A percentile compares a stretch with the other conserved stretches of the same genome.
Evolutionary conservation across 2,888 invertebrate species (phyloP).

Genomic region (Caenorhabditis virilis): DNA sequence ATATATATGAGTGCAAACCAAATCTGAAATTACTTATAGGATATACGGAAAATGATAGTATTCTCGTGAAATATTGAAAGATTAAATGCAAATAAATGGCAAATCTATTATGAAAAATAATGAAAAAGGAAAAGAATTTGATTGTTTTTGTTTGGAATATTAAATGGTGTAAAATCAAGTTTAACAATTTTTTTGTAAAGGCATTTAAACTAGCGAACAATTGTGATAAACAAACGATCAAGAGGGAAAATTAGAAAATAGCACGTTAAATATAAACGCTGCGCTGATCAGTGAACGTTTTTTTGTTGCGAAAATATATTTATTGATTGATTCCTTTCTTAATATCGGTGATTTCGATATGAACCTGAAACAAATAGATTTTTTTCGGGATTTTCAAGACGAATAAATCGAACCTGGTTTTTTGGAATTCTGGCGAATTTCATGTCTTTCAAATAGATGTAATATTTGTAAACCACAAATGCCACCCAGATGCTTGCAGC

Average conservation of each 20-base stretch:
- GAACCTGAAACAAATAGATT: slow-evolving; percentile 23
- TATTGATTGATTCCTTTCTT: slow-evolving; percentile 43
- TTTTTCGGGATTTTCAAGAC: slow-evolving; percentile 5
- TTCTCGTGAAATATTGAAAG: no score
- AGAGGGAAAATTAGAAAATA: not conserved
- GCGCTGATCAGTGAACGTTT: no score
- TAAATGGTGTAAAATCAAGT: no score
- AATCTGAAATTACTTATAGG: no score
- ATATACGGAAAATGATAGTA: no score
- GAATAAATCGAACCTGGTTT: slow-evolving; percentile 40
- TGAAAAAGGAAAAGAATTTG: no score
- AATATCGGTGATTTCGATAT: slow-evolving; percentile 43
- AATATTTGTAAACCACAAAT: slow-evolving; percentile 50
- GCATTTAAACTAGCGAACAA: slow-evolving; percentile 5
- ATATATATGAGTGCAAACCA: no score
- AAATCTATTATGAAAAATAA: no score
- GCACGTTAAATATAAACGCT: no score
- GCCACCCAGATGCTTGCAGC: slow-evolving; percentile 47
- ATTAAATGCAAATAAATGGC: no score
- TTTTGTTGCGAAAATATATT: not conserved
- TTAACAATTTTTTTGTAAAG: no score
- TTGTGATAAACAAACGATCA: slow-evolving; percentile 2
- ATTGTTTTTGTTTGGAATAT: no score
- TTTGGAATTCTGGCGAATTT: slow-evolving; percentile 47
- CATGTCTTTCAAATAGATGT: slow-evolving; percentile 47